Evolutionary conservation across 1,140 invertebrate species (phyloP).

Genomic region (Zaprionus taronus): DNA sequence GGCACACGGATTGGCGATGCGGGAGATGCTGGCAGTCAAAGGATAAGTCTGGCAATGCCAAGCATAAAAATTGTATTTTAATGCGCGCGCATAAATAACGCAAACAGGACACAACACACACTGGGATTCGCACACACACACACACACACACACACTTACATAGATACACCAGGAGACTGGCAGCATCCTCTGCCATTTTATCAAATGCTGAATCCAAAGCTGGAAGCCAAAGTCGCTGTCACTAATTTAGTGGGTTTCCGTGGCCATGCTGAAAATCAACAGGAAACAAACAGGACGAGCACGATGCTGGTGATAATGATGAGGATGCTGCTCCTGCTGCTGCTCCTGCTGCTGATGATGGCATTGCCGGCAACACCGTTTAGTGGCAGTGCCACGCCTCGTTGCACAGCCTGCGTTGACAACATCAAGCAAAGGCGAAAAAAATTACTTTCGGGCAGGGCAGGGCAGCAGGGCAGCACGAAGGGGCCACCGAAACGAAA

Average conservation of each 20-base stretch:
- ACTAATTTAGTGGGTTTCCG: conserved; percentile 73
- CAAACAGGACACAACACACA: conserved; percentile 70
- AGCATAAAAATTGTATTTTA: conserved; percentile 83
- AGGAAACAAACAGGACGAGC: conserved; percentile 71
- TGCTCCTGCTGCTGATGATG: conserved; percentile 32
- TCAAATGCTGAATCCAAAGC: conserved; percentile 67
- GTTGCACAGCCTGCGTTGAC: conserved; percentile 69
- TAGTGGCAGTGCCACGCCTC: conserved; percentile 57
- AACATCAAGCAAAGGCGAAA: conserved; percentile 37
- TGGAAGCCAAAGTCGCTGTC: conserved; percentile 60
- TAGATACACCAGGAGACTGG: conserved; percentile 24
- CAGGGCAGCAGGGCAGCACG: conserved; percentile 1
- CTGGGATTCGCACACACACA: conserved; percentile 30
- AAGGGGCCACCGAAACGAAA: conserved; percentile 32
- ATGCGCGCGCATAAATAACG: conserved; percentile 79
- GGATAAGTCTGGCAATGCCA: conserved; percentile 77
- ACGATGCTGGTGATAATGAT: conserved; percentile 25
- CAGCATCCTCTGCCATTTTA: conserved; percentile 62
- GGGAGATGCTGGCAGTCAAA: conserved; percentile 61
- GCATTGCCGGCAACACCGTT: conserved; percentile 43
- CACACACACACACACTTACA: conserved; percentile 26
- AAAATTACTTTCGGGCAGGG: background rate
- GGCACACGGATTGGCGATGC: conserved; percentile 35
- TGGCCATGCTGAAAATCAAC: conserved; percentile 75
- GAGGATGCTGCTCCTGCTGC: conserved; percentile 25